Evolutionary conservation across 2,113 vertebrate genomes (phyloP), one percentile per base, ranked within the genome.

Genomic region (Pangasianodon gigas): DNA sequence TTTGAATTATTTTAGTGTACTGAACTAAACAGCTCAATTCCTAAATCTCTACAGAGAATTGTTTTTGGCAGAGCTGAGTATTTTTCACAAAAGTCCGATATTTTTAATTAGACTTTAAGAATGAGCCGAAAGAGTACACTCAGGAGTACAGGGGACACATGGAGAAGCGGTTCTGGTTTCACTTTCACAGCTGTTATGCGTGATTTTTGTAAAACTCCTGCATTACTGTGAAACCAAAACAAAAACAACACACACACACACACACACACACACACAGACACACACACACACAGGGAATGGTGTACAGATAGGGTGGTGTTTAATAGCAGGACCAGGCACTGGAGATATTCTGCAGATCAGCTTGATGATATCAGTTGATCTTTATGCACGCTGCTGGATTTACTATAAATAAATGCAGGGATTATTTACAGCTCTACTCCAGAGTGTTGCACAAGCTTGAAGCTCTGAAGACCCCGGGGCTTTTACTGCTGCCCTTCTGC

Each of bases 401-500:
- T 60, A 54, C 58, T 51, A 80, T 85, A 52, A 85, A 79, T 62
- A 67, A 52, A 67, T 29, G 46, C 19, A 4, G 7, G 18, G 69
- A 37, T 52, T 83, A 83, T 83, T 83, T 58, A 41, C 54, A 60
- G 18, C 81, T 58, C 69, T 29, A 29, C 32, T 86, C 65, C n/a
- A 52, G 71, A 89, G 32, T 44, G 79, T 88, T 91, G 19, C 85
- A 58, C 62, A 88, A 85, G 91, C 90, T 74, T 1, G 0, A 10
- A 58, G 54, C 37, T 29, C 54, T 41, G 48, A 89, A 93, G 94
- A 92, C 91, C 93, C n/a, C 89, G 74, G 92, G 91, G 80, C 19
- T 60, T 93, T 94, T 94, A 91, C 91, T 93, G 89, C 93, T 92
- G 92, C 21, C 92, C 93, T 92, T 94, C 93, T 93, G 93, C 92